A percentile compares a stretch with the other conserved stretches of the same genome.
phyloP scores from a whole-genome alignment of 2,797 vertebrate species.

The Anguilla anguilla region DNA sequence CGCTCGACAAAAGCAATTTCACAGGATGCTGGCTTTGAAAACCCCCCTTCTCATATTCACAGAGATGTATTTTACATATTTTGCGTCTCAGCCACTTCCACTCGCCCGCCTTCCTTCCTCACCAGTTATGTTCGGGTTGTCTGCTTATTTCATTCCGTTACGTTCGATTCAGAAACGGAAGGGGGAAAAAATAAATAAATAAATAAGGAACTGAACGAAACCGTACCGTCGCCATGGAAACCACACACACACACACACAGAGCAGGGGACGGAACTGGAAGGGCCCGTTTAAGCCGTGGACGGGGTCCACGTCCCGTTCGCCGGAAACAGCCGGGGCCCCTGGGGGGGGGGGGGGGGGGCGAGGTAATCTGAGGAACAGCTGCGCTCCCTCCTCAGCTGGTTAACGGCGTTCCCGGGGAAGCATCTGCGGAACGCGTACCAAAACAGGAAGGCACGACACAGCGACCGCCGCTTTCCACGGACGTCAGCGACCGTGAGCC shows the following conservation, averaged over 20 bases:
- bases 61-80: constrained; percentile 13
- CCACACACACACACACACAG: constrained; percentile 28
- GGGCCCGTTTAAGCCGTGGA: constrained; percentile 6
- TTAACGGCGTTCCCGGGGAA: constrained; percentile 31
- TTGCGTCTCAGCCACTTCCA: neutral
- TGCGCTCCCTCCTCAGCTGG: constrained; percentile 31
- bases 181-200: neutral
- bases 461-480: constrained; percentile 19
- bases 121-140: neutral
- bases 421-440: constrained; percentile 26
- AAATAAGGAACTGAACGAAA: constrained; percentile 8
- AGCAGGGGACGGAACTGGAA: neutral
- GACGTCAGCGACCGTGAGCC: neutral
- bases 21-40: neutral
- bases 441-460: constrained; percentile 27
- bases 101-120: neutral
- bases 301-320: constrained; percentile 20
- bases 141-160: constrained; percentile 19
- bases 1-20: neutral
- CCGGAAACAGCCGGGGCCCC: neutral
- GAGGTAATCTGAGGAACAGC: constrained; percentile 29
- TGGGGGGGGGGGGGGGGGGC: neutral
- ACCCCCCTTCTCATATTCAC: neutral
- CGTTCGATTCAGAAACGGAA: constrained; percentile 13
- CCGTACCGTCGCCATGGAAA: constrained; percentile 31